A percentile compares a stretch with the other conserved stretches of the same genome.
phyloP scores from a whole-genome alignment of 2,888 invertebrate species.

The Didymodactylos carnosus region DNA sequence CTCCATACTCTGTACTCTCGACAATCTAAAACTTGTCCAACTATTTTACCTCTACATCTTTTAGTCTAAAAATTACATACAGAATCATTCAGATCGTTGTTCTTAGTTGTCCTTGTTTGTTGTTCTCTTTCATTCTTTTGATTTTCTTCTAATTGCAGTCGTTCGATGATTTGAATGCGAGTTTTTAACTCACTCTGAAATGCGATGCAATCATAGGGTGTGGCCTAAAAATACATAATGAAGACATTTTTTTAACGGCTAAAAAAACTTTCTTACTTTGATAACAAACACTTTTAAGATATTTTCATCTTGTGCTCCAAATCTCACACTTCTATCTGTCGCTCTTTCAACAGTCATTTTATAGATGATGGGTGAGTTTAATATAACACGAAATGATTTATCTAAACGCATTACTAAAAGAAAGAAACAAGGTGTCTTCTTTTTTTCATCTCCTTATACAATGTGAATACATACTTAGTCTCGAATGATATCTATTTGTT shows the following conservation, averaged over 20 bases:
- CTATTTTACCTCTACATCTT: no score
- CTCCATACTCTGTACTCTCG: no score
- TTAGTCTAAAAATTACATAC: no score
- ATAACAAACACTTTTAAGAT: conserved; percentile 5
- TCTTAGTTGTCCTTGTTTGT: no score
- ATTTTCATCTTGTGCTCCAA: conserved; percentile 9
- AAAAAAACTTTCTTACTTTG: neutral
- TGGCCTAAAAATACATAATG: neutral
- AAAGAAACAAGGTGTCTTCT: neutral
- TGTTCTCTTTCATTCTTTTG: no score
- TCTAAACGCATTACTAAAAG: conserved; percentile 10
- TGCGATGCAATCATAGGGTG: conserved; percentile 3
- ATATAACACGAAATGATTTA: conserved; percentile 7
- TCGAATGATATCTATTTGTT: neutral
- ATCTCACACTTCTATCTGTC: conserved; percentile 2
- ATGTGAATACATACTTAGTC: neutral
- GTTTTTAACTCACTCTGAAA: neutral
- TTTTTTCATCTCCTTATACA: neutral
- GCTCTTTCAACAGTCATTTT: conserved; percentile 8
- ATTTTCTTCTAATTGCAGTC: no score
- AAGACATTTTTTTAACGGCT: neutral
- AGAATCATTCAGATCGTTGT: no score
- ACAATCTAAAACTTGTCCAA: no score
- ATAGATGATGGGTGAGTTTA: conserved; percentile 4
- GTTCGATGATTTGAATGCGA: neutral